phyloP scores from a whole-genome alignment of 2,113 vertebrate species.

The Circaetus cinerascens region DNA sequence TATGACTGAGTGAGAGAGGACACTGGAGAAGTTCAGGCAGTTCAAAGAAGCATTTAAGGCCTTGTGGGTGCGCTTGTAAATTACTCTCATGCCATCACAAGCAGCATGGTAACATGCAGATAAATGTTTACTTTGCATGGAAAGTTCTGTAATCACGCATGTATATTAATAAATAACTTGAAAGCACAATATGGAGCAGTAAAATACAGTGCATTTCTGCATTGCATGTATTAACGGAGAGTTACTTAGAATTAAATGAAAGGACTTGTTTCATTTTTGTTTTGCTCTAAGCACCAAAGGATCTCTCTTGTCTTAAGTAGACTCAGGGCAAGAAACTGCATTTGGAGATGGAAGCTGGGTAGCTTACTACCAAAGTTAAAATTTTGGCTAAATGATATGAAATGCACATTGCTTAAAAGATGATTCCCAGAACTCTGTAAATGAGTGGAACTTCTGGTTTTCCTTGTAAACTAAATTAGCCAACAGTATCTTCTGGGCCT shows the following conservation, averaged over 20 bases:
- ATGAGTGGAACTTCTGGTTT: neutral
- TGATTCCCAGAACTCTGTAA: neutral
- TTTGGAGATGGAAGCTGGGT: neutral
- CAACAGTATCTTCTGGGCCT: neutral
- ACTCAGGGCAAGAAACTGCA: neutral
- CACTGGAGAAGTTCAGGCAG: neutral
- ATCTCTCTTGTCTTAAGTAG: neutral
- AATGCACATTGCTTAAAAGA: neutral
- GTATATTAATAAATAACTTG: neutral
- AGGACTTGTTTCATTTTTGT: neutral
- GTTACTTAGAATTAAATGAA: neutral
- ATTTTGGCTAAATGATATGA: neutral
- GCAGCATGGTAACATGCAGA: neutral
- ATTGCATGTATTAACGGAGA: neutral
- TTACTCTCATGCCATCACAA: neutral
- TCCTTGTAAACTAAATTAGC: neutral
- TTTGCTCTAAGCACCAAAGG: neutral
- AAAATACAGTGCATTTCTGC: neutral
- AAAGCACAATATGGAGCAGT: neutral
- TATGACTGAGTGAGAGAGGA: neutral
- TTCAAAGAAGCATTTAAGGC: neutral
- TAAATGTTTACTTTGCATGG: neutral
- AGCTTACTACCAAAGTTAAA: neutral
- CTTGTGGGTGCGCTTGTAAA: neutral
- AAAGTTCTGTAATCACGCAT: neutral